phyloP scores from a whole-genome alignment of 2,888 invertebrate genomes.

The Euzophera pinguis region DNA sequence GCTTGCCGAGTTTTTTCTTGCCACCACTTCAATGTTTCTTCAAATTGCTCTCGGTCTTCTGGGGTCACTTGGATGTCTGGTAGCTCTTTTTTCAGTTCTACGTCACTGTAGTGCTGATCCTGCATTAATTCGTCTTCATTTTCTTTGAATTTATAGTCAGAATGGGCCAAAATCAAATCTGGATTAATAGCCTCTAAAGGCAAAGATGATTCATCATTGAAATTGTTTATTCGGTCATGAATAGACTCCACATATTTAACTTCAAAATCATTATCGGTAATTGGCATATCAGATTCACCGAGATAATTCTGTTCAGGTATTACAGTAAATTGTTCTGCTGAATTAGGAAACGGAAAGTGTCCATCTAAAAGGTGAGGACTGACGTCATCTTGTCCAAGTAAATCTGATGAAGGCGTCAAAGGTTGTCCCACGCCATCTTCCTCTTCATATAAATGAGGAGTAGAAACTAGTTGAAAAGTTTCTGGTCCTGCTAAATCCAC shows the following conservation, averaged over 20 bases:
- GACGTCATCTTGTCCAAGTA: conserved; percentile 72
- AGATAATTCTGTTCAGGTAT: conserved; percentile 67
- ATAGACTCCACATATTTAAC: conserved; percentile 71
- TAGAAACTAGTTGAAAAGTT: conserved; percentile 82
- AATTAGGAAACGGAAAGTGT: conserved; percentile 72
- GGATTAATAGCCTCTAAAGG: conserved; percentile 53
- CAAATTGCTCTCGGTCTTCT: conserved; percentile 70
- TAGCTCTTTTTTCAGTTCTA: conserved; percentile 69
- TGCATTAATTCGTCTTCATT: conserved; percentile 61
- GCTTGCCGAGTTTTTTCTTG: conserved; percentile 69
- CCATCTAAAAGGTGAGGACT: conserved; percentile 70
- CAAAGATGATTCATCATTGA: conserved; percentile 39
- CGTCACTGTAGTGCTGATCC: conserved; percentile 64
- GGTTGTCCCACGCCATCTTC: conserved; percentile 80
- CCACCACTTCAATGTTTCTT: conserved; percentile 76
- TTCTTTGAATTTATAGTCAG: conserved; percentile 56
- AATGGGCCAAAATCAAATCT: conserved; percentile 49
- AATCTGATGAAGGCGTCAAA: conserved; percentile 71
- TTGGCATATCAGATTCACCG: conserved; percentile 62
- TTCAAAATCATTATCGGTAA: conserved; percentile 63
- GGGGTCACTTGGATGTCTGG: conserved; percentile 72
- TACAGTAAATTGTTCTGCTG: conserved; percentile 74
- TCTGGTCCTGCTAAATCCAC: conserved; percentile 80
- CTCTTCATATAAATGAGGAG: conserved; percentile 80
- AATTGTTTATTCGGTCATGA: conserved; percentile 51